phyloP scores from a whole-genome alignment of 1,140 invertebrate genomes.

The Anoplolepis gracilipes region DNA sequence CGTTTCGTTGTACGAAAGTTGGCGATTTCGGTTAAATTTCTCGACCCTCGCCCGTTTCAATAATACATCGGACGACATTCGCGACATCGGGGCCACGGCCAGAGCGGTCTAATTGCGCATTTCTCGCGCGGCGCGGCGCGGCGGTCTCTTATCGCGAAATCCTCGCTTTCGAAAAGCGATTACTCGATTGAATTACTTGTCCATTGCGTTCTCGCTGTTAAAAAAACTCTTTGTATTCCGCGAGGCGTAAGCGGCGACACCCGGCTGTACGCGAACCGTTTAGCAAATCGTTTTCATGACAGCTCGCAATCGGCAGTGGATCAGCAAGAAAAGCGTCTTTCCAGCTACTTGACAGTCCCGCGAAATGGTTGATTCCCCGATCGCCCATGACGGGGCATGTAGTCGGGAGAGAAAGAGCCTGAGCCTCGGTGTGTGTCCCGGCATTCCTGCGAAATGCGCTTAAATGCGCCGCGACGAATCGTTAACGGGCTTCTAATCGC shows the following conservation, averaged over 20 bases:
- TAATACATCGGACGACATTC: slow-evolving; percentile 11
- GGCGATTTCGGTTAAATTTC: too few species aligned
- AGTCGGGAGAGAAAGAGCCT: not conserved
- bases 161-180: slow-evolving; percentile 31
- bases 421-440: not conserved
- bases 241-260: not conserved
- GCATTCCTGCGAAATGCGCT: slow-evolving; percentile 51
- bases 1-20: slow-evolving; percentile 17
- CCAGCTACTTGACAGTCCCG: slow-evolving; percentile 41
- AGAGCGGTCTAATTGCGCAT: slow-evolving; percentile 3
- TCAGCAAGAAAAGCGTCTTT: slow-evolving; percentile 18
- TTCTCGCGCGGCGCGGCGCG: slow-evolving; percentile 3
- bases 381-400: not conserved
- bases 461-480: slow-evolving; percentile 45
- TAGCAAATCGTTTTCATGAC: slow-evolving; percentile 50
- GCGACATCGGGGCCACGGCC: not conserved
- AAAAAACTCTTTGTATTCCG: slow-evolving; percentile 39
- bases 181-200: not conserved
- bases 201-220: not conserved
- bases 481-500: slow-evolving; percentile 59
- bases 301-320: slow-evolving; percentile 22
- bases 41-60: not conserved
- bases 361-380: slow-evolving; percentile 41
- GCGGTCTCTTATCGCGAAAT: slow-evolving; percentile 31
- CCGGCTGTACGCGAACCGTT: slow-evolving; percentile 30